These are phyloP conservation scores for Bagarius yarrelli DNA, from an alignment of 2,113 vertebrate genomes.

Conservation along the genomic window DNA sequence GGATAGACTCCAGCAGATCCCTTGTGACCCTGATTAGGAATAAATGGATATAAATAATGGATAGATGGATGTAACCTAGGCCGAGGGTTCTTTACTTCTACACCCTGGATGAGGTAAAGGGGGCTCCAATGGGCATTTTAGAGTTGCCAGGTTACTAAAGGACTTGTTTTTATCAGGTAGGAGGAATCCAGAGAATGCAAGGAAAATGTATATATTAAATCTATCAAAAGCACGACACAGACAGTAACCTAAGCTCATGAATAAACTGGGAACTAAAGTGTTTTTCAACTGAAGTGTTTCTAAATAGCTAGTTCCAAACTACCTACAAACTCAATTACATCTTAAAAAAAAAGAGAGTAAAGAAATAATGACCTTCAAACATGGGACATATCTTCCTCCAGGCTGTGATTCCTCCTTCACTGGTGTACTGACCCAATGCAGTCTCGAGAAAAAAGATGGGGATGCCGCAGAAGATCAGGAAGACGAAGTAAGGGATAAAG, in stretches of 20 bases:
- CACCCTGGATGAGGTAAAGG: no score
- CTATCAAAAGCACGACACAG: not conserved
- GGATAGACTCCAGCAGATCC: no score
- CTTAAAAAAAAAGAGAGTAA: not conserved
- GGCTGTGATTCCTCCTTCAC: constrained; percentile 84
- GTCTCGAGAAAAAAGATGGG: constrained; percentile 90
- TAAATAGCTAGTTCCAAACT: no score
- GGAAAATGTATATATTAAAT: not conserved
- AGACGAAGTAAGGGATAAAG: constrained; percentile 89
- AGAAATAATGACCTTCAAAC: constrained; percentile 76
- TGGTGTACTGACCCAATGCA: constrained; percentile 87
- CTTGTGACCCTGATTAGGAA: no score
- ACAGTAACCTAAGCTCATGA: not conserved
- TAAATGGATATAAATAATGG: no score
- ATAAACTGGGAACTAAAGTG: not conserved
- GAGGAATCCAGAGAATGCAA: not conserved
- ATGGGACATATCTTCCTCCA: constrained; percentile 95
- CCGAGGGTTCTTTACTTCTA: no score
- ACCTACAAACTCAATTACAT: not conserved
- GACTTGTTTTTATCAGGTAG: not conserved
- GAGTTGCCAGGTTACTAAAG: not conserved
- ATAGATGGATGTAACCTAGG: no score
- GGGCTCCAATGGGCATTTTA: not conserved
- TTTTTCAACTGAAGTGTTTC: no score
- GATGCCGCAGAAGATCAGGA: constrained; percentile 85